Conservation (phyloP, 2,797 vertebrate genomes). For the Gymnopithys bicolor region DNA sequence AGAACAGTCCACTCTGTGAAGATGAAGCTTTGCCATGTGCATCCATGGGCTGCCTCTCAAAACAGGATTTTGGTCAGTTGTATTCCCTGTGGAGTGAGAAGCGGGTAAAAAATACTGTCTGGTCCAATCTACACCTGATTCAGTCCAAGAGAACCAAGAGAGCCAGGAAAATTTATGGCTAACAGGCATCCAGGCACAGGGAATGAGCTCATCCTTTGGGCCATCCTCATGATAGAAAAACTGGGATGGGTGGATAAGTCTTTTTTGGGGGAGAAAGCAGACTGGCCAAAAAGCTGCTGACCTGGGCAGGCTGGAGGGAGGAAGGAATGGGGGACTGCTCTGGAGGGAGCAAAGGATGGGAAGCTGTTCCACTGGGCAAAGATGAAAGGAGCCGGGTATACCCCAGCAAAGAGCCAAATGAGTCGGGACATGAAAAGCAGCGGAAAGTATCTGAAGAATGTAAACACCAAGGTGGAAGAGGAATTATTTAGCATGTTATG, state of each 20-base stretch:
- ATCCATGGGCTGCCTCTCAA: neutral
- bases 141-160: neutral
- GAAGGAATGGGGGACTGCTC: no score
- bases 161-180: neutral
- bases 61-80: neutral
- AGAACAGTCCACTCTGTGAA: neutral
- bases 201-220: neutral
- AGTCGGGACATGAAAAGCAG: conserved; percentile 62
- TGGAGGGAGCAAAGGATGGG: neutral
- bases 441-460: conserved; percentile 56
- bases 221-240: neutral
- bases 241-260: rapidly evolving
- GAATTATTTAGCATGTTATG: conserved; percentile 52
- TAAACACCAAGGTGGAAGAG: conserved; percentile 70
- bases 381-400: conserved; percentile 36
- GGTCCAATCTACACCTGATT: neutral
- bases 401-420: conserved; percentile 21
- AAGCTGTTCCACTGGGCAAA: neutral
- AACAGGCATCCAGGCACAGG: neutral
- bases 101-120: neutral
- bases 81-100: neutral
- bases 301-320: neutral
- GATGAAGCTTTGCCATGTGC: neutral
- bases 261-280: neutral
- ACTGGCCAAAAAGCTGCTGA: neutral